Conservation (phyloP, 2,888 invertebrate genomes). For the Leptogaster cylindrica region DNA sequence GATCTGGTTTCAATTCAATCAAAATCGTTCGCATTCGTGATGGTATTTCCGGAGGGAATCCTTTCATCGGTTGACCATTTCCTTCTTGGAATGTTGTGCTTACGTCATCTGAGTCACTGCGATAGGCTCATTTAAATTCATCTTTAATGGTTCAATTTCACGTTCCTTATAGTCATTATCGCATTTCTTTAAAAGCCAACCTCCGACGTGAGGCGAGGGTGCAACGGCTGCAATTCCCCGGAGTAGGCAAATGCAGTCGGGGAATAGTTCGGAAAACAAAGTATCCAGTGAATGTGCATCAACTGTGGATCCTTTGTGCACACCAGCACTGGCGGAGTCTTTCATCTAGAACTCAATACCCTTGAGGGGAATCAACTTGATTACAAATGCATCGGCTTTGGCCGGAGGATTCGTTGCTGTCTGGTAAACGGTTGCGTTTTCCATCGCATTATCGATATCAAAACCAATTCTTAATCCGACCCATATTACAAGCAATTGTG, state of each 20-base stretch:
- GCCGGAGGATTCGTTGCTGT: slow-evolving; percentile 7
- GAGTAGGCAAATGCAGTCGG: slow-evolving; percentile 1
- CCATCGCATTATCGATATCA: background rate
- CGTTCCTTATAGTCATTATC: slow-evolving; percentile 28
- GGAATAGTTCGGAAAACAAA: background rate
- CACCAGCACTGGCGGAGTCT: background rate
- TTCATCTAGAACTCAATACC: background rate
- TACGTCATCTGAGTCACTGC: background rate
- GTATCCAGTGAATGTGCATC: background rate
- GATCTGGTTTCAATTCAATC: slow-evolving; percentile 18
- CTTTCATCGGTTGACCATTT: slow-evolving; percentile 8
- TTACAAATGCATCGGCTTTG: slow-evolving; percentile 13
- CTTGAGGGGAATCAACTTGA: slow-evolving; percentile 9
- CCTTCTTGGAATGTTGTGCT: background rate
- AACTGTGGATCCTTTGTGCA: background rate
- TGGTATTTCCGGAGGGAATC: slow-evolving; percentile 27
- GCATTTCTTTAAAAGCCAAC: slow-evolving; percentile 19
- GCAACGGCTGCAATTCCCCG: too few relatives aligned
- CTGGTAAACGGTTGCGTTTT: slow-evolving; percentile 14
- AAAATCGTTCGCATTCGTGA: slow-evolving; percentile 24
- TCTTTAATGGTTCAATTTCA: slow-evolving; percentile 19
- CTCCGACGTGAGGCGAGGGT: too few relatives aligned
- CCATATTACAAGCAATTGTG: slow-evolving; percentile 20
- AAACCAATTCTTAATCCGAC: slow-evolving; percentile 25
- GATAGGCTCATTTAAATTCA: slow-evolving; percentile 26